phyloP scores from a whole-genome alignment of 2,888 invertebrate species.

The Eupithecia pulchellata region DNA sequence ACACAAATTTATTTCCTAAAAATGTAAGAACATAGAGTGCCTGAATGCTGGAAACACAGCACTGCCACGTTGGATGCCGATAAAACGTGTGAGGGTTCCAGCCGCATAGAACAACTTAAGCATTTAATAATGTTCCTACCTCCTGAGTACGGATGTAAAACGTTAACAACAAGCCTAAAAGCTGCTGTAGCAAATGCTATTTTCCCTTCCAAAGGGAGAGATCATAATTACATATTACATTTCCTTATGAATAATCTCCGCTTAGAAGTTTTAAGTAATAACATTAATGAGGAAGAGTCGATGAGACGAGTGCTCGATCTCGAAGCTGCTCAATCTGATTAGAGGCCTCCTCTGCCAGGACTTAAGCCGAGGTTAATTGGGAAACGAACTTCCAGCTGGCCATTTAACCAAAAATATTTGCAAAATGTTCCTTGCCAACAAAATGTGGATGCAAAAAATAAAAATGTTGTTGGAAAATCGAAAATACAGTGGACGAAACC shows the following conservation, averaged over 20 bases:
- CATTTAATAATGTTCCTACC: not conserved
- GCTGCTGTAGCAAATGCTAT: conserved; percentile 6
- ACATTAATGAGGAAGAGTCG: conserved; percentile 32
- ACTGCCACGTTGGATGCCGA: too few species aligned
- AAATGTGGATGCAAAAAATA: not conserved
- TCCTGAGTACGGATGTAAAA: conserved; percentile 3
- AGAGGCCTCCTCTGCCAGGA: conserved; percentile 21
- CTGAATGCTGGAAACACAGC: too few species aligned
- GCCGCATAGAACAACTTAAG: not conserved
- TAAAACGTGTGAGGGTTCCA: not conserved
- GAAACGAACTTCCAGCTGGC: conserved; percentile 30
- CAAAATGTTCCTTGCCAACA: not conserved
- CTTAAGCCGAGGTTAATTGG: conserved; percentile 32
- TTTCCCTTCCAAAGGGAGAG: not conserved
- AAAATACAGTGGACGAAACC: not conserved
- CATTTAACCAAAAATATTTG: conserved; percentile 18
- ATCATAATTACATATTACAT: conserved; percentile 10
- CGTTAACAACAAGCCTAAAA: conserved; percentile 1
- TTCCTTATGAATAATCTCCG: conserved; percentile 14
- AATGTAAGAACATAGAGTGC: too few species aligned
- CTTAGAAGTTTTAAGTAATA: conserved; percentile 24
- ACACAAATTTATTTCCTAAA: too few species aligned
- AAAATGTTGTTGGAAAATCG: not conserved
- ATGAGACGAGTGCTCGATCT: conserved; percentile 11
- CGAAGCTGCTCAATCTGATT: conserved; percentile 31